Evolutionary conservation across 2,888 invertebrate genomes (phyloP).

Genomic region (Harpalus rubripes): DNA sequence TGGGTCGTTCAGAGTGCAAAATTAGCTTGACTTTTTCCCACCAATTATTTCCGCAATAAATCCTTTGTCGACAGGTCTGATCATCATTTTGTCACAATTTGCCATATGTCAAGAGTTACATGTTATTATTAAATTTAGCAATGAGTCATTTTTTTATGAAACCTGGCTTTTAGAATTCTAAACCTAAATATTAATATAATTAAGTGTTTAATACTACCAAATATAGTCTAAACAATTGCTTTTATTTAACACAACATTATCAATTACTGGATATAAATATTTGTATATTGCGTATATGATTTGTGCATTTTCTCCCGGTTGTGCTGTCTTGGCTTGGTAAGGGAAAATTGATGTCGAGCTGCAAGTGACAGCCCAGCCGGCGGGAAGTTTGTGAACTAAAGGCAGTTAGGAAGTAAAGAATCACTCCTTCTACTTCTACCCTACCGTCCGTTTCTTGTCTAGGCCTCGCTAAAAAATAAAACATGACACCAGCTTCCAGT

Average conservation of each 20-base stretch:
- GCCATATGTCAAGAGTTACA: too few relatives aligned
- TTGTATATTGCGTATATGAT: neutral
- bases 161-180: too few relatives aligned
- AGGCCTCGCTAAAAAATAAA: constrained; percentile 38
- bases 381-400: constrained; percentile 43
- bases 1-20: too few relatives aligned
- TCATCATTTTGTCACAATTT: too few relatives aligned
- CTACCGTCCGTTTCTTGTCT: constrained; percentile 22
- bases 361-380: constrained; percentile 37
- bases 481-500: constrained; percentile 32
- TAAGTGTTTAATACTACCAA: too few relatives aligned
- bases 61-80: too few relatives aligned
- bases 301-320: neutral
- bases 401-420: constrained; percentile 47
- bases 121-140: too few relatives aligned
- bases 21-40: too few relatives aligned
- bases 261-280: neutral
- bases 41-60: too few relatives aligned
- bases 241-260: neutral
- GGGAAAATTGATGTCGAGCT: constrained; percentile 37
- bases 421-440: constrained; percentile 23
- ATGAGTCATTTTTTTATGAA: too few relatives aligned
- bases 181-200: too few relatives aligned
- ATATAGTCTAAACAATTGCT: too few relatives aligned
- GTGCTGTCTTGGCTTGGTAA: neutral